Percentiles rank a stretch among this genome's conserved stretches.
Evolutionary conservation across 2,113 vertebrate genomes (phyloP).

Genomic region (Numenius arquata): DNA sequence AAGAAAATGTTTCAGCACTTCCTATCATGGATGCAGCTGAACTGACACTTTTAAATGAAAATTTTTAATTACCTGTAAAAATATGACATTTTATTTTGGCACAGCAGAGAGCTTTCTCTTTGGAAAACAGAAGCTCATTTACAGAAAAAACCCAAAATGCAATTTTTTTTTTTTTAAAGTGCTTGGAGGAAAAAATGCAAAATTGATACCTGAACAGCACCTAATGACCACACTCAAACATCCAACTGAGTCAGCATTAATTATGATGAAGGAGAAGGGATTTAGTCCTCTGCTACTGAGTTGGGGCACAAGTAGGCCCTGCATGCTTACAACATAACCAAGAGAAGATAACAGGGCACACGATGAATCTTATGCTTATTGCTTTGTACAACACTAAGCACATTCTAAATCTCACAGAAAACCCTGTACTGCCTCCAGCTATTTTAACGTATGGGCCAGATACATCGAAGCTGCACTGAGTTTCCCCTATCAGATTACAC

Average conservation of each 20-base stretch:
- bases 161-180: not conserved
- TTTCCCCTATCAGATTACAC: not conserved
- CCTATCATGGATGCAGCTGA: not conserved
- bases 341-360: not conserved
- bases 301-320: not conserved
- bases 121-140: not conserved
- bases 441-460: conserved; percentile 19
- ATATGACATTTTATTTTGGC: not conserved
- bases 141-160: not conserved
- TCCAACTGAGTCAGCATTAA: not conserved
- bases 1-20: not conserved
- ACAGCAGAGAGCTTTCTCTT: not conserved
- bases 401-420: not conserved
- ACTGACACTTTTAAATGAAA: not conserved
- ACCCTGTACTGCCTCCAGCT: conserved; percentile 3
- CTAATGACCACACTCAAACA: not conserved
- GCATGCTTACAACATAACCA: not conserved
- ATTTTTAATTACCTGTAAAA: conserved; percentile 6
- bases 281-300: not conserved
- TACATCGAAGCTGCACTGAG: not conserved
- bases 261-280: not conserved
- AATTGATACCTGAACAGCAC: not conserved
- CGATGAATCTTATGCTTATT: accelerated
- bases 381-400: not conserved
- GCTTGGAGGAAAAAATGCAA: not conserved